Percentiles rank a stretch among this genome's conserved stretches.
Conservation (phyloP, 2,797 vertebrate species). For the Betta splendens region DNA sequence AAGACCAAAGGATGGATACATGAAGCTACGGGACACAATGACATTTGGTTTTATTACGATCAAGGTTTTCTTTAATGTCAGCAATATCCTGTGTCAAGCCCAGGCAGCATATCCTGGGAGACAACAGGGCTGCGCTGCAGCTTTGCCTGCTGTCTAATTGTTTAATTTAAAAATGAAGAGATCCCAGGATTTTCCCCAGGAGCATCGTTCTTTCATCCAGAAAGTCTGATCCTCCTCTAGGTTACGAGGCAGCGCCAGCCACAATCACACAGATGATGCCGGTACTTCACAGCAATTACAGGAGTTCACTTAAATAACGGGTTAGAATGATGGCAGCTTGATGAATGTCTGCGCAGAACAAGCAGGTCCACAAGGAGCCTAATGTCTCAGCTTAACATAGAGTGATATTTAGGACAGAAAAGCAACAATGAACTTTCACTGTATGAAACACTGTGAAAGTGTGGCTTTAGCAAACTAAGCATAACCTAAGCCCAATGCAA, state of each 20-base stretch:
- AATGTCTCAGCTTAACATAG: no score
- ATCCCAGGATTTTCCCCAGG: constrained; percentile 58
- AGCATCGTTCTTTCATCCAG: constrained; percentile 57
- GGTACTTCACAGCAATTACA: constrained; percentile 63
- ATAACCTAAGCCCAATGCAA: constrained; percentile 35
- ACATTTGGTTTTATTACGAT: constrained; percentile 55
- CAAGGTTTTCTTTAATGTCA: constrained; percentile 55
- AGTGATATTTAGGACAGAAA: background rate
- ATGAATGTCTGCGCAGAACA: constrained; percentile 45
- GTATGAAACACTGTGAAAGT: constrained; percentile 31
- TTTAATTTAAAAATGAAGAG: constrained; percentile 51
- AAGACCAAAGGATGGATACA: constrained; percentile 31
- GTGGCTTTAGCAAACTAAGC: constrained; percentile 39
- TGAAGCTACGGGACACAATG: constrained; percentile 36
- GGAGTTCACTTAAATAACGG: constrained; percentile 50
- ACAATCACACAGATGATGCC: constrained; percentile 51
- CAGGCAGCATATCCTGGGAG: constrained; percentile 39
- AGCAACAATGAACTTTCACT: background rate
- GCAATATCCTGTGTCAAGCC: constrained; percentile 52
- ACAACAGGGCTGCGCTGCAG: constrained; percentile 38
- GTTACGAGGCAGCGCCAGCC: constrained; percentile 52
- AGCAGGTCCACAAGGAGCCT: constrained; percentile 13
- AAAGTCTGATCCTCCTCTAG: constrained; percentile 39
- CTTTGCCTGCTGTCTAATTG: constrained; percentile 50
- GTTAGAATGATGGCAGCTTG: constrained; percentile 41